Percentiles rank a stretch among this genome's conserved stretches.
Conservation (phyloP, 2,888 invertebrate genomes). For the Microctonus hyperodae region DNA sequence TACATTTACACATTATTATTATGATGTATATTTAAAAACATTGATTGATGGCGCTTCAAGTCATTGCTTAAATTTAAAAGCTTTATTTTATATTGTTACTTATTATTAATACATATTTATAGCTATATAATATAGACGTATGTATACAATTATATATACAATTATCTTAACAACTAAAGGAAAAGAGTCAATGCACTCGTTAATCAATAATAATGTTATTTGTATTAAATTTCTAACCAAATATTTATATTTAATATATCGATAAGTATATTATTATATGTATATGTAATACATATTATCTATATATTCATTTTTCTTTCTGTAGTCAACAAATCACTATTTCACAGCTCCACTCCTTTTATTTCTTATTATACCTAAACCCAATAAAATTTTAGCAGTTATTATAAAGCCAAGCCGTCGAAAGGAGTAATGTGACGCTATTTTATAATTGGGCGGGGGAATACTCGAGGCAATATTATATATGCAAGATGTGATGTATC, state of each 20-base stretch:
- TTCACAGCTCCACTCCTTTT: constrained; percentile 59
- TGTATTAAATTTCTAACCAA: constrained; percentile 18
- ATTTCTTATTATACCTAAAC: constrained; percentile 47
- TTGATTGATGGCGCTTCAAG: background rate
- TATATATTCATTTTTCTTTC: constrained; percentile 38
- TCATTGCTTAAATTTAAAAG: background rate
- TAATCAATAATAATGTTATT: constrained; percentile 4
- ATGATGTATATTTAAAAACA: too few species aligned
- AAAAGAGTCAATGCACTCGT: background rate
- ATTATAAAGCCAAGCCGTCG: constrained; percentile 42
- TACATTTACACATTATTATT: too few species aligned
- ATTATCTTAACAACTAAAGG: constrained; percentile 9
- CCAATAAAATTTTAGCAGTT: constrained; percentile 36
- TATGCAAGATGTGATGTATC: constrained; percentile 18
- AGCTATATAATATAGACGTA: background rate
- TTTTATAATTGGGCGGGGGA: constrained; percentile 22
- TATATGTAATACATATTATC: background rate
- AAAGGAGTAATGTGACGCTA: constrained; percentile 41
- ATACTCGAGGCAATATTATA: constrained; percentile 17
- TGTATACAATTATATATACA: constrained; percentile 1
- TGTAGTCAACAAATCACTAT: constrained; percentile 59
- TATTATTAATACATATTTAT: background rate
- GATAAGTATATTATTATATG: background rate
- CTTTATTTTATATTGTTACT: background rate
- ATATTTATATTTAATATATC: constrained; percentile 16